phyloP scores from a whole-genome alignment of 2,797 vertebrate genomes.

The Kryptopterus vitreolus region DNA sequence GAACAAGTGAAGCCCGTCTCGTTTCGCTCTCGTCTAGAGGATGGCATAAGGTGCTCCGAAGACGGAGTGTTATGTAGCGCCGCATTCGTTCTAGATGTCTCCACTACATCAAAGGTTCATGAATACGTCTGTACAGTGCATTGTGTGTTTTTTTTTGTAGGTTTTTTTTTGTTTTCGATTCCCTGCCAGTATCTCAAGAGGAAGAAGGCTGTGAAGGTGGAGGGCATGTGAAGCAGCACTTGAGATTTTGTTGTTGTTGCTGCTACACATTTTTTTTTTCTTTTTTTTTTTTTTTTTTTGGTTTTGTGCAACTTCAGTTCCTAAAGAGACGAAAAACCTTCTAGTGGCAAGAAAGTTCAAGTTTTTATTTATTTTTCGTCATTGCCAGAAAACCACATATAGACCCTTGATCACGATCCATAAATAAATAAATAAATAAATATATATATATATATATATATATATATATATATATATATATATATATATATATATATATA shows the following conservation, averaged over 20 bases:
- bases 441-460: too few relatives aligned
- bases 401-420: too few relatives aligned
- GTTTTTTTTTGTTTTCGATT: not conserved
- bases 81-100: too few relatives aligned
- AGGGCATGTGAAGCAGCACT: conserved; percentile 9
- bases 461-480: too few relatives aligned
- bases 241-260: not conserved
- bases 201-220: not conserved
- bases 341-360: not conserved
- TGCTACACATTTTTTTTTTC: not conserved
- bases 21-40: not conserved
- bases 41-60: too few relatives aligned
- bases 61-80: not conserved
- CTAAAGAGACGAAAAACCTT: not conserved
- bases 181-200: not conserved
- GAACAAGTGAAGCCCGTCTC: conserved; percentile 15
- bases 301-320: not conserved
- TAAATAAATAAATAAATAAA: too few relatives aligned
- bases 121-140: not conserved
- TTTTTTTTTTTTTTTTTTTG: not conserved
- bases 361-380: not conserved
- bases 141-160: too few relatives aligned
- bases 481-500: too few relatives aligned
- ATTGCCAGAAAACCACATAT: too few relatives aligned
- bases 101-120: not conserved